Percentiles rank a stretch among this genome's conserved stretches.
Conservation (phyloP, 2,888 invertebrate species). For the Caenorhabditis zanzibari region DNA sequence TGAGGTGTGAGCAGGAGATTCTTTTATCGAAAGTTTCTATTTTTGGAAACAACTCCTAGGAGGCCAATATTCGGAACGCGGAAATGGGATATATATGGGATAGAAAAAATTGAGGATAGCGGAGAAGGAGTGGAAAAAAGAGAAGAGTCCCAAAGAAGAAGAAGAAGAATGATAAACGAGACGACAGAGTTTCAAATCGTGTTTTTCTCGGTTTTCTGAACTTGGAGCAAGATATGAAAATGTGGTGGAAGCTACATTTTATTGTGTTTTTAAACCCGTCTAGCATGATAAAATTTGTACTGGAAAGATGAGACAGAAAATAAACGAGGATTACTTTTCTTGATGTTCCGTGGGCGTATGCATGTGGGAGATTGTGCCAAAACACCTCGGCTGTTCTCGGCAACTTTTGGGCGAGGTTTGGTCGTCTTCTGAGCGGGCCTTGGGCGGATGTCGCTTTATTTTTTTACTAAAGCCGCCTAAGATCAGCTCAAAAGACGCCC, state of each 20-base stretch:
- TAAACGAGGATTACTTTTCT: not conserved
- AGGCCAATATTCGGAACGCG: constrained; percentile 57
- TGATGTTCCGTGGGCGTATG: not conserved
- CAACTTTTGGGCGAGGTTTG: too few relatives aligned
- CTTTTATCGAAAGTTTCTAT: constrained; percentile 1
- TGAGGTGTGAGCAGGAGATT: constrained; percentile 5
- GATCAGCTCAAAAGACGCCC: too few relatives aligned
- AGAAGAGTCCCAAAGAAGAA: not conserved
- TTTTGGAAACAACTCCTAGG: constrained; percentile 47
- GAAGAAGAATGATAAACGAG: constrained; percentile 32
- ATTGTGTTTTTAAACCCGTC: constrained; percentile 30
- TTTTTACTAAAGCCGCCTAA: too few relatives aligned
- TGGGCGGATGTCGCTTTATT: too few relatives aligned
- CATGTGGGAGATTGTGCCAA: not conserved
- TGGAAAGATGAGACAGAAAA: not conserved
- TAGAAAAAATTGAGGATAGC: constrained; percentile 6
- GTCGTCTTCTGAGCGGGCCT: too few relatives aligned
- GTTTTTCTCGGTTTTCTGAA: constrained; percentile 3
- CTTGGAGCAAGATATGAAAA: constrained; percentile 5
- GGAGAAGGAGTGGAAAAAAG: not conserved
- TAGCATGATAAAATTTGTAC: constrained; percentile 9
- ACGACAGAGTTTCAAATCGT: constrained; percentile 10
- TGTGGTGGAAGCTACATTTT: constrained; percentile 46
- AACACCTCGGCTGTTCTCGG: too few relatives aligned
- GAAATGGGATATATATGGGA: constrained; percentile 43